Conservation (phyloP, 2,113 vertebrate genomes). For the Chaetura pelagica region DNA sequence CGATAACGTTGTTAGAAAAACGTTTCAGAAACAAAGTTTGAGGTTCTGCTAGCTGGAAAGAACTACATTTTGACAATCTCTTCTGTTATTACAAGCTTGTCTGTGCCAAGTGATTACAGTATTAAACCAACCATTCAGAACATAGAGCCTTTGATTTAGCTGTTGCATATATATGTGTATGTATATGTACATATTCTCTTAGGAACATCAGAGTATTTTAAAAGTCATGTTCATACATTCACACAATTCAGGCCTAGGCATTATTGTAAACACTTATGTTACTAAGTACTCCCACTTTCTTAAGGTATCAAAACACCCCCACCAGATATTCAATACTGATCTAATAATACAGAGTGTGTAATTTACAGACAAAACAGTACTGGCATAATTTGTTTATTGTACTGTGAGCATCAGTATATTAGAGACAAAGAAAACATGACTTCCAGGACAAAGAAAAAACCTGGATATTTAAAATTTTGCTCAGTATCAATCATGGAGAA, state of each 20-base stretch:
- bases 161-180: not conserved
- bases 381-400: constrained; percentile 77
- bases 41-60: not conserved
- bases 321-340: not conserved
- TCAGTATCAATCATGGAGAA: constrained; percentile 71
- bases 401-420: constrained; percentile 72
- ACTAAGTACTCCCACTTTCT: not conserved
- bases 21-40: not conserved
- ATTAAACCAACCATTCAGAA: not conserved
- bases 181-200: not conserved
- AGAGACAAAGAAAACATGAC: constrained; percentile 72
- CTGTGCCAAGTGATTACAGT: not conserved
- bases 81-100: not conserved
- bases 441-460: constrained; percentile 71
- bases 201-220: not conserved
- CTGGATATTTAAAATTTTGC: constrained; percentile 65
- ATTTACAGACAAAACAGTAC: constrained; percentile 62
- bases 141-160: not conserved
- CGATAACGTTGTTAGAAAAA: not conserved
- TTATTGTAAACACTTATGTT: not conserved
- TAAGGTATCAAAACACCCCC: not conserved
- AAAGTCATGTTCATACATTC: not conserved
- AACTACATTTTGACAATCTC: not conserved
- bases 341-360: constrained; percentile 39
- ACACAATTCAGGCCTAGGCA: not conserved